A percentile compares a stretch with the other conserved stretches of the same genome.
Evolutionary conservation across 2,113 vertebrate species (phyloP).

Genomic region (Rallus limicola): DNA sequence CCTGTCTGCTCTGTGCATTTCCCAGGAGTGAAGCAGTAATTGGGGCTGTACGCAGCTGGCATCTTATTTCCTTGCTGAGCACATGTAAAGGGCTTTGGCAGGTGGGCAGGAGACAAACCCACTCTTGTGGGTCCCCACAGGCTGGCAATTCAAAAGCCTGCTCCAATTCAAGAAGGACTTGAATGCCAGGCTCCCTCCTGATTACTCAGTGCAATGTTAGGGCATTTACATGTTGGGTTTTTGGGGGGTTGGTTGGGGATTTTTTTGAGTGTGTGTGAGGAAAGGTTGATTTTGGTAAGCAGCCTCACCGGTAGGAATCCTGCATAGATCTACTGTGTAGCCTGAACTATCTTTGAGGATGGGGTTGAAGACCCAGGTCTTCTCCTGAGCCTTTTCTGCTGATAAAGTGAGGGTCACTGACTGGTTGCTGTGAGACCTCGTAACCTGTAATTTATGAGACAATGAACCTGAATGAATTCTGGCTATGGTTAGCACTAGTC

Average conservation of each 20-base stretch:
- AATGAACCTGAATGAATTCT: background rate
- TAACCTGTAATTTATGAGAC: background rate
- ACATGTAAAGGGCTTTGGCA: background rate
- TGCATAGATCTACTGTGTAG: background rate
- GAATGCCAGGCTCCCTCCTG: background rate
- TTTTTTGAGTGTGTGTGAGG: background rate
- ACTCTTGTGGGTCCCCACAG: background rate
- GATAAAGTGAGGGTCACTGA: background rate
- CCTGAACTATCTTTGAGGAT: background rate
- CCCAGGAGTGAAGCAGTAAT: background rate
- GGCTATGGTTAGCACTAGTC: background rate
- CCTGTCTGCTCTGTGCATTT: background rate
- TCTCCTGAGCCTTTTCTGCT: background rate
- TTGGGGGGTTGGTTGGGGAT: no score
- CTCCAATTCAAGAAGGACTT: background rate
- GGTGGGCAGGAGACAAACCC: background rate
- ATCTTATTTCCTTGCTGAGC: background rate
- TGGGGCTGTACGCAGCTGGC: background rate
- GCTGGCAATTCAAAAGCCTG: background rate
- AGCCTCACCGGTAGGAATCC: background rate
- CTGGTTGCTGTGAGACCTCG: background rate
- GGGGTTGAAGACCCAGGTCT: background rate
- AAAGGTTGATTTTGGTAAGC: background rate
- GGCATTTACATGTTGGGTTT: background rate
- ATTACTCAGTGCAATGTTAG: background rate